Base-by-base conservation (phyloP, 2,888 invertebrate genomes). In the Venustoraphidia nigricollis region DNA sequence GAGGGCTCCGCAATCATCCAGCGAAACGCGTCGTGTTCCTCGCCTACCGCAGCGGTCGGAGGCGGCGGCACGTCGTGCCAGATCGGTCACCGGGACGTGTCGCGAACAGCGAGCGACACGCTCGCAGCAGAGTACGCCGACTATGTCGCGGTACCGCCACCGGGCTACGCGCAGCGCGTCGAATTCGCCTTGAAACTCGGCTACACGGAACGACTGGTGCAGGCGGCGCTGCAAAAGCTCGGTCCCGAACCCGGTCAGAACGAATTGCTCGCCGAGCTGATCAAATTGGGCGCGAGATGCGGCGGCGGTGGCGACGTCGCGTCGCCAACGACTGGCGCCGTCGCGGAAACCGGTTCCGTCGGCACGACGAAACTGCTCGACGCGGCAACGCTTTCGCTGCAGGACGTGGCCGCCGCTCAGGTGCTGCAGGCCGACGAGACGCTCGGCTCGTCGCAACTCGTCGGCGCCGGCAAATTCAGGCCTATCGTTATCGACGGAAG, bases 161-260 rank as follows among this genome's bases (percentile, higher is more conserved):
- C 53, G 59, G 66, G 66, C 34, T 73, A 73, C 58, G 70, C 69
- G 58, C 74, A 77, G 45, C 76, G 86, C 60, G 81, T 92, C 52
- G 92, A 94, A 66, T 94, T 93, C 64, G 93, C 90, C 1, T 72
- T 92, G 47, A 93, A 92, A 66, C 70, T 95, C 54, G 95, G 95
- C 40, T 96, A 94, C 66, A 85, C 89, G 0, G 93, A 94, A 62
- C 75, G 78, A 41, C 75, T 90, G 52, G 86, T 94, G 8, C 82
- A 85, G 56, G 79, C 81, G 1, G 94, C 90, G 0, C 65, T 95
- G 40, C 79, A 81, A 55, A 84, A 88, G 57, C 68, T 94, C n/a
- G 93, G 93, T 0, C 77, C 85, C 0, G 79, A 83, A 55, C 89
- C 91, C 8, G 83, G 82, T 3, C 83, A 90, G 60, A 91, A 94